phyloP scores from a whole-genome alignment of 2,113 vertebrate genomes.

The Vulpes lagopus region DNA sequence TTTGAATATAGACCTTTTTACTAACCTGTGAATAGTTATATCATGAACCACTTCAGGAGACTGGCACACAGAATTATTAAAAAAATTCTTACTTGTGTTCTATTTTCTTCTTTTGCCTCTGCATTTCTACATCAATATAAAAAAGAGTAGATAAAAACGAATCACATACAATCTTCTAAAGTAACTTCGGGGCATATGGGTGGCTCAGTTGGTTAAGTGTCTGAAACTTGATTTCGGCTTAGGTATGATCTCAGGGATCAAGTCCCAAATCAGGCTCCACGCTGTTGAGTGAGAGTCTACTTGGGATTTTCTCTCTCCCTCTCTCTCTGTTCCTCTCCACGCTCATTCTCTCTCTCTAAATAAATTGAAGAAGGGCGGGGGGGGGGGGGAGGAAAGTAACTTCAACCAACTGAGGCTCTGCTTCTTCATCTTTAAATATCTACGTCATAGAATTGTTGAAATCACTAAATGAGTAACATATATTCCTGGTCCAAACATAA shows the following conservation, averaged over 20 bases:
- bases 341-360: background rate
- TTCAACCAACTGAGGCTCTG: background rate
- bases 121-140: background rate
- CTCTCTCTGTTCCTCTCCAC: background rate
- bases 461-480: background rate
- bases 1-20: background rate
- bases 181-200: background rate
- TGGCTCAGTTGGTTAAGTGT: background rate
- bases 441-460: background rate
- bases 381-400: background rate
- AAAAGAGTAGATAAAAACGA: background rate
- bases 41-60: background rate
- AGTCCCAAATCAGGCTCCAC: background rate
- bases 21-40: background rate
- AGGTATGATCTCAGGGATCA: background rate
- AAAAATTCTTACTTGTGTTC: background rate
- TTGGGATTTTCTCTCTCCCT: background rate
- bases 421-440: background rate
- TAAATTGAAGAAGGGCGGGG: too few species aligned
- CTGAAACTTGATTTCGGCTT: background rate
- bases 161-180: conserved; percentile 14
- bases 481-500: background rate
- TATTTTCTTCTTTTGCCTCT: background rate
- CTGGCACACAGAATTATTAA: background rate
- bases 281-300: background rate